Conservation (phyloP, 2,888 invertebrate species). For the Phalera bucephala region DNA sequence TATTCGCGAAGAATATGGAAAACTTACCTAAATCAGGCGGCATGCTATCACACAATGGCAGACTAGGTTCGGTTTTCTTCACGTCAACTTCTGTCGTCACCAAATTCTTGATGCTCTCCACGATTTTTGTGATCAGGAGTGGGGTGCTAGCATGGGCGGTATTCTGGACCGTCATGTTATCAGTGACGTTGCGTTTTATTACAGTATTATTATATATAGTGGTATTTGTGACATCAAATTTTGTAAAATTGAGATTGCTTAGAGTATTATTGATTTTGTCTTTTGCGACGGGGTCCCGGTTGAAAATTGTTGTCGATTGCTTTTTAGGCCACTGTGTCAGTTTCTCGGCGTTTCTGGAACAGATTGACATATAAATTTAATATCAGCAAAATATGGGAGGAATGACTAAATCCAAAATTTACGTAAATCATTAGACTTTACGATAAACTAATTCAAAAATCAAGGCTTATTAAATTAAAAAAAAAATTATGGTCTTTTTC, state of each 20-base stretch:
- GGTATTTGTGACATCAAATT: background rate
- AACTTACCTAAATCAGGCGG: constrained; percentile 86
- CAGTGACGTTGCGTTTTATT: constrained; percentile 25
- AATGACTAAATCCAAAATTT: too few relatives aligned
- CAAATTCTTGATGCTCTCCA: constrained; percentile 53
- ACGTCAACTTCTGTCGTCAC: constrained; percentile 51
- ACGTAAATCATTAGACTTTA: too few relatives aligned
- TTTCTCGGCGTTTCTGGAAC: constrained; percentile 56
- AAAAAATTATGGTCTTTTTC: too few relatives aligned
- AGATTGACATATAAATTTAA: background rate
- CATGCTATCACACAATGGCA: constrained; percentile 82
- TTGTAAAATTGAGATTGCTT: background rate
- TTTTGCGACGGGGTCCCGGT: constrained; percentile 32
- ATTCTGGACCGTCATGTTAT: constrained; percentile 25
- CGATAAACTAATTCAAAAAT: too few relatives aligned
- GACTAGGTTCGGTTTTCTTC: constrained; percentile 47
- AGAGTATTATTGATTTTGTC: constrained; percentile 12
- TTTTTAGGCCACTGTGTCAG: constrained; percentile 50
- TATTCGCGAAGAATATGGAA: too few relatives aligned
- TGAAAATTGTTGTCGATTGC: constrained; percentile 26
- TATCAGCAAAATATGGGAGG: background rate
- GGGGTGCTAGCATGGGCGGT: constrained; percentile 25
- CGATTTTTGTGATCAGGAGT: constrained; percentile 51
- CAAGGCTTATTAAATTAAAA: too few relatives aligned
- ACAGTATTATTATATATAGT: constrained; percentile 21